phyloP scores from a whole-genome alignment of 1,140 invertebrate species.

The Meloidogyne hapla region DNA sequence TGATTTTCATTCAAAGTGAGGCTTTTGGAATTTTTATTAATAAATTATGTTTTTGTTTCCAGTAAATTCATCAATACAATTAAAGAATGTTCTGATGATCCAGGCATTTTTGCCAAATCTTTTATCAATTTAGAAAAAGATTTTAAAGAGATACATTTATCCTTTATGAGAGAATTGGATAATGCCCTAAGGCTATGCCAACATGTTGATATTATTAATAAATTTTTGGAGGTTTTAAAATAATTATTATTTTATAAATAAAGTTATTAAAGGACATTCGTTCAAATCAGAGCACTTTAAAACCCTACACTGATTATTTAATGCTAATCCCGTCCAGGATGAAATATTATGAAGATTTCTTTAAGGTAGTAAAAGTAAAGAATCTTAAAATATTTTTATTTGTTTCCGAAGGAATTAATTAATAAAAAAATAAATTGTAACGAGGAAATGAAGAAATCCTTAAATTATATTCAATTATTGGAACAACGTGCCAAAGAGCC shows the following conservation, averaged over 20 bases:
- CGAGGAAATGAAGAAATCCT: not conserved
- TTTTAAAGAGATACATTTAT: not conserved
- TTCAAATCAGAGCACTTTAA: not conserved
- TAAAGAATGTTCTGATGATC: not conserved
- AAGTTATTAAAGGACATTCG: not conserved
- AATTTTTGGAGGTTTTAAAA: slow-evolving; percentile 1
- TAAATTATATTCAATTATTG: not conserved
- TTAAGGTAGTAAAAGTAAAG: not conserved
- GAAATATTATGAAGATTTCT: not conserved
- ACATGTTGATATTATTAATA: not conserved
- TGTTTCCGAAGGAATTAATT: not conserved
- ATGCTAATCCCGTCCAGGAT: not conserved
- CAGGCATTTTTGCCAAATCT: not conserved
- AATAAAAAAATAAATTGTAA: not conserved
- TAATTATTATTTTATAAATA: not conserved
- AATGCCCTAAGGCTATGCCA: not conserved
- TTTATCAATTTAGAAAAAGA: not conserved
- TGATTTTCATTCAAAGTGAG: not conserved
- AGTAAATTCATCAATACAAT: not conserved
- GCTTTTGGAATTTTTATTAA: not conserved
- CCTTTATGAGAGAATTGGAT: not conserved
- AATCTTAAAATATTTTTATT: no score
- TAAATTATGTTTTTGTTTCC: not conserved
- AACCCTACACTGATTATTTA: not conserved
- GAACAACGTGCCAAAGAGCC: not conserved